Evolutionary conservation across 2,888 invertebrate genomes (phyloP).

Genomic region (Timema cristinae): DNA sequence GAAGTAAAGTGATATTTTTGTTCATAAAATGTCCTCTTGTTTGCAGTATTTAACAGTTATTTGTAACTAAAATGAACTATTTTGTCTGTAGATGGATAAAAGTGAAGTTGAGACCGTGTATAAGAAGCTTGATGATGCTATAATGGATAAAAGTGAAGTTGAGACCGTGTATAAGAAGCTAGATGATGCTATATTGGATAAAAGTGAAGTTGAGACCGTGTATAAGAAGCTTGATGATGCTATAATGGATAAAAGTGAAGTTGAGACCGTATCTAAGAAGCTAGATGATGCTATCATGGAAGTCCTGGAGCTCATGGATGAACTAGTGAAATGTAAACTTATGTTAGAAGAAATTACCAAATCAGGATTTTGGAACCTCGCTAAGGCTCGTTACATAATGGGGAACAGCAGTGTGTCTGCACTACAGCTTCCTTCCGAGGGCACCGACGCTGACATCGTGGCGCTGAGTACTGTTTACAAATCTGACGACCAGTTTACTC

Average conservation of each 20-base stretch:
- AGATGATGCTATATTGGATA: slow-evolving; percentile 65
- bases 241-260: slow-evolving; percentile 37
- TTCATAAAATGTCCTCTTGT: too few relatives aligned
- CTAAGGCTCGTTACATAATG: slow-evolving; percentile 74
- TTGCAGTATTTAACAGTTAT: too few relatives aligned
- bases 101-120: slow-evolving; percentile 46
- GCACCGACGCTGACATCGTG: slow-evolving; percentile 47
- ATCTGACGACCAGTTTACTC: slow-evolving; percentile 16
- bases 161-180: slow-evolving; percentile 55
- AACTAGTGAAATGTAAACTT: slow-evolving; percentile 62
- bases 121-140: slow-evolving; percentile 61
- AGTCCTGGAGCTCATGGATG: slow-evolving; percentile 68
- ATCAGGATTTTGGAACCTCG: slow-evolving; percentile 67
- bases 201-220: slow-evolving; percentile 43
- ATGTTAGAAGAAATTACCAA: slow-evolving; percentile 65
- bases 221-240: slow-evolving; percentile 64
- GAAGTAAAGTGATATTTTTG: too few relatives aligned
- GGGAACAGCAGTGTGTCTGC: slow-evolving; percentile 68
- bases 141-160: slow-evolving; percentile 50
- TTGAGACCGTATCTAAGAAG: slow-evolving; percentile 51
- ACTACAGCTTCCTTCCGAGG: slow-evolving; percentile 66
- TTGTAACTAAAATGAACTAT: too few relatives aligned
- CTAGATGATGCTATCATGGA: slow-evolving; percentile 67
- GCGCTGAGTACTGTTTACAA: slow-evolving; percentile 44
- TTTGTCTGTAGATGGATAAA: too few relatives aligned